Evolutionary conservation across 2,888 invertebrate species (phyloP), one percentile per base, ranked within the genome.

Genomic region (Cantharis nigra): DNA sequence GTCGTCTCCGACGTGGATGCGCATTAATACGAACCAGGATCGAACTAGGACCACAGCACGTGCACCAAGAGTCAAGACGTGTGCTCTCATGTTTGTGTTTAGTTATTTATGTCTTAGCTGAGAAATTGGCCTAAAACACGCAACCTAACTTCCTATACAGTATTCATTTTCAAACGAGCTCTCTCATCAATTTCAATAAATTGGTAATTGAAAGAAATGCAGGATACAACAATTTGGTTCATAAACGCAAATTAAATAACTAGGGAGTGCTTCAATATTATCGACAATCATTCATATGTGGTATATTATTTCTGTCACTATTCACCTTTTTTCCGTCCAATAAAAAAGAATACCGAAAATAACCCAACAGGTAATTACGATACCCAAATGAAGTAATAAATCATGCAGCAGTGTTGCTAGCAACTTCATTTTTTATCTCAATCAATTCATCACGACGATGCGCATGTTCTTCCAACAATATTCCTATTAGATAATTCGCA

Each of bases 1-100:
- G 87, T 86, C 87, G 85, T 86, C 86, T 84, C 85, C 85, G 85
- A 83, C 87, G 87, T 86, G 87, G 87, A 85, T 86, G 85, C 86
- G 87, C 87, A 87, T 87, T 88, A 87, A 87, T 83, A 83, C 81
- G 23, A 71, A 82, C 79, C 83, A 82, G 82, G 83, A 84, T 84
- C 82, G 83, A 83, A 85, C 81, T 78, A 78, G 82, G 80, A 80
- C 77, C 78, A 79, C 76, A 76, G 79, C 83, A 83, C 82, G 83
- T 82, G 84, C 82, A 82, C 76, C 80, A 26, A 23, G 65, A 67
- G 23, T 67, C 65, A 77, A 77, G 79, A 81, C 78, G 78, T 76
- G 76, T 74, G 78, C 76, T 73, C 76, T 78, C 71, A 78, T 78
- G 78, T 78, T 75, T 76, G 78, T 69, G 73, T 79, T 79, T 72